Conservation (phyloP, 2,888 invertebrate genomes). For the Orthonychiurus folsomi region DNA sequence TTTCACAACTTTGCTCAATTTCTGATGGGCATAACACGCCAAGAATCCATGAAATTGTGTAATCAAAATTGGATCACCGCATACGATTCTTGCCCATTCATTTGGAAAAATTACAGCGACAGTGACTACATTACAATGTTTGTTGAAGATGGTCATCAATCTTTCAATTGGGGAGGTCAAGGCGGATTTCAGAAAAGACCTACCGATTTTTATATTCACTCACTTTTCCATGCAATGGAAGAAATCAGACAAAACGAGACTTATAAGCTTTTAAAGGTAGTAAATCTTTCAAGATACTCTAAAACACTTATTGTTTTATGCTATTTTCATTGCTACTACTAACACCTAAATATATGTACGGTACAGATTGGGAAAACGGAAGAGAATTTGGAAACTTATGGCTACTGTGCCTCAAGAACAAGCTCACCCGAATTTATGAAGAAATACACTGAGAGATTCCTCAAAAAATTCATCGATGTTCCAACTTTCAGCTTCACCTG, state of each 20-base stretch:
- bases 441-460: too few relatives aligned
- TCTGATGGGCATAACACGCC: background rate
- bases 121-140: conserved; percentile 67
- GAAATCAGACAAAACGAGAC: background rate
- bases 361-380: too few relatives aligned
- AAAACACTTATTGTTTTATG: too few relatives aligned
- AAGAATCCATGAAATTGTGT: conserved; percentile 18
- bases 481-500: too few relatives aligned
- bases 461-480: too few relatives aligned
- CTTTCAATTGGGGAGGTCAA: conserved; percentile 61
- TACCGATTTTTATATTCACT: conserved; percentile 69
- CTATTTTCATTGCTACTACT: too few relatives aligned
- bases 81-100: conserved; percentile 59
- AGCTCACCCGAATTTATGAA: too few relatives aligned
- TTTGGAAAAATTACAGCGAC: conserved; percentile 65
- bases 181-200: conserved; percentile 62
- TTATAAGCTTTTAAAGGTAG: too few relatives aligned
- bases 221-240: conserved; percentile 54
- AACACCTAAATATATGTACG: too few relatives aligned
- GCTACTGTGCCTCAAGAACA: too few relatives aligned
- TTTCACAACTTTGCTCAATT: background rate
- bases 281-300: too few relatives aligned
- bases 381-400: too few relatives aligned
- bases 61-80: conserved; percentile 42
- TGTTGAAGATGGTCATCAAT: conserved; percentile 63